Base-by-base conservation (phyloP, 2,797 vertebrate species). In the Distichodus sexfasciatus region DNA sequence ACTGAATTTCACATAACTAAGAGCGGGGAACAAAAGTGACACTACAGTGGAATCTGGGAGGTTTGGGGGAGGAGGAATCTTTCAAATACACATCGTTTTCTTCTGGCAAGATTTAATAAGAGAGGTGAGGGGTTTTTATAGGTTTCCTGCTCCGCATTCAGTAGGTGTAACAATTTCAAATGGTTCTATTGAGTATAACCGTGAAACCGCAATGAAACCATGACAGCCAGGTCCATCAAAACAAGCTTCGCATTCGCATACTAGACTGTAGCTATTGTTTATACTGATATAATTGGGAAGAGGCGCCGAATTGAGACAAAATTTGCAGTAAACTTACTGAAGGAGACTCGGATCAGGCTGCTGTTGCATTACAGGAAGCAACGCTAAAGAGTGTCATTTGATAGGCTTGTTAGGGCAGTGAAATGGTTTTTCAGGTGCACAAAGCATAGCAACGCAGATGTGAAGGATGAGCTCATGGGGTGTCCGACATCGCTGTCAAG, bases 401-500 rank as follows among this genome's bases (percentile, higher is more conserved):
- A 58, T 65, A 17, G 54, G 58, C 64, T 64, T 58, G 35, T 21
- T 19, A 11, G 1, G 35, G 53, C 40, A 65, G 28, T 47, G 38
- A 66, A 66, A 66, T 48, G 51, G 33, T 36, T 63, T n/a, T 53
- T 58, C 29, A 29, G 50, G 21, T 38, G 0, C 24, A 41, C 23
- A 70, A 21, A 46, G 35, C 31, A 31, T 40, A 41, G 29, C 46
- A 31, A 48, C 33, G 28, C 12, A 10, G 51, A 67, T 54, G 61
- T 59, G 57, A 65, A 62, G 28, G 33, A 14, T 33, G 17, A 69
- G 19, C 44, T 11, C 61, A 55, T 36, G 33, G 44, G 69, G 48
- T 50, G 59, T 38, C 43, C 46, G 3, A 26, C 57, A 63, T 15
- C 67, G 36, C 58, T 57, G 58, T 60, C 71, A 69, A 64, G 70